phyloP scores from a whole-genome alignment of 1,140 invertebrate genomes.

The Notospermus geniculatus region DNA sequence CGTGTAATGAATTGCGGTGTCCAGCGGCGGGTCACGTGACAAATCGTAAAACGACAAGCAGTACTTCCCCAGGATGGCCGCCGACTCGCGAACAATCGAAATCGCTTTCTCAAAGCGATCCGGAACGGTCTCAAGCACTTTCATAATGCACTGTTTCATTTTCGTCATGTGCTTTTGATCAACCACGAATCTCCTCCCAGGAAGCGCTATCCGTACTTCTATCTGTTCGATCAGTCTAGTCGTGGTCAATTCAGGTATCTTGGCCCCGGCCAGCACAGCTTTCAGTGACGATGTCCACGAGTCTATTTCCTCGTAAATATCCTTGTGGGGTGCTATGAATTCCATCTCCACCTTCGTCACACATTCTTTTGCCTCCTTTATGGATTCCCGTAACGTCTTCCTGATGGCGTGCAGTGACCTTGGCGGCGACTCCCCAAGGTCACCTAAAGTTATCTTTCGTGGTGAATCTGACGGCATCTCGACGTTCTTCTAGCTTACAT shows the following conservation, averaged over 20 bases:
- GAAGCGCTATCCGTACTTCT: background rate
- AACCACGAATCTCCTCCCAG: background rate
- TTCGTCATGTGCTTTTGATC: background rate
- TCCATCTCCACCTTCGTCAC: background rate
- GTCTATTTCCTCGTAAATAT: background rate
- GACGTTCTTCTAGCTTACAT: no score
- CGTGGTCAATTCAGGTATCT: background rate
- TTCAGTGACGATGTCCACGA: background rate
- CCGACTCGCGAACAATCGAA: conserved; percentile 1
- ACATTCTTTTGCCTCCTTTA: no score
- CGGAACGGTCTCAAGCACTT: background rate
- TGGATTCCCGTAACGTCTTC: no score
- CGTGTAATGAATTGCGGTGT: conserved; percentile 34
- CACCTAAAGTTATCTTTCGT: no score
- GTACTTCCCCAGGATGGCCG: conserved; percentile 28
- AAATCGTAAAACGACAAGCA: conserved; percentile 38
- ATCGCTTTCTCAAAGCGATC: conserved; percentile 11
- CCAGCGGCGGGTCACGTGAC: conserved; percentile 26
- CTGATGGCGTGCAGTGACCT: no score
- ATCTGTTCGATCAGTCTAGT: background rate
- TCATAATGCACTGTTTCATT: background rate
- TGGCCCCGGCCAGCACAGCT: background rate
- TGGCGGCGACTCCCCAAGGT: no score
- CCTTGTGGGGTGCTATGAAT: background rate
- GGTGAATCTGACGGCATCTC: no score